Evolutionary conservation across 1,140 invertebrate genomes (phyloP).

Genomic region (Contarinia nasturtii): DNA sequence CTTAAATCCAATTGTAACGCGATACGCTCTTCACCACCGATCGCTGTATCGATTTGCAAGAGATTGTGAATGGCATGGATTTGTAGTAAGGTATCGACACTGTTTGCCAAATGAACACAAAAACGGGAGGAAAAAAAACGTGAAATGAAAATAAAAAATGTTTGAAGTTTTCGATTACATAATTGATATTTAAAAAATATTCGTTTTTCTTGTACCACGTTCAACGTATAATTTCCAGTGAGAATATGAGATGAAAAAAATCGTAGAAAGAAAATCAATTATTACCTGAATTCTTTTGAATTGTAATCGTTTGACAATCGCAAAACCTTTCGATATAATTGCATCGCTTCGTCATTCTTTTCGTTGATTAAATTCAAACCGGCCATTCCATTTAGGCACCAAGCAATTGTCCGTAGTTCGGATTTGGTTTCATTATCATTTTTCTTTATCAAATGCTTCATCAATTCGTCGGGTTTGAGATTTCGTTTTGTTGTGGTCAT

Average conservation of each 20-base stretch:
- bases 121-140: too few relatives aligned
- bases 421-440: conserved; percentile 44
- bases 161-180: too few relatives aligned
- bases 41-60: conserved; percentile 21
- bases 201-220: too few relatives aligned
- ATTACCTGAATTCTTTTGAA: too few relatives aligned
- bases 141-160: too few relatives aligned
- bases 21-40: too few relatives aligned
- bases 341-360: conserved; percentile 32
- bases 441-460: conserved; percentile 42
- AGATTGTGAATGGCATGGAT: conserved; percentile 54
- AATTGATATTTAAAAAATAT: too few relatives aligned
- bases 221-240: too few relatives aligned
- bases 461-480: conserved; percentile 36
- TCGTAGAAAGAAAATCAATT: too few relatives aligned
- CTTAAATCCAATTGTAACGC: too few relatives aligned
- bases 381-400: conserved; percentile 41
- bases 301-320: conserved; percentile 25
- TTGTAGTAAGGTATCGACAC: conserved; percentile 29
- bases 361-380: conserved; percentile 37
- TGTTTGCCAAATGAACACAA: too few relatives aligned
- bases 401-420: conserved; percentile 37
- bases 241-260: too few relatives aligned
- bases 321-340: conserved; percentile 39
- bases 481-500: conserved; percentile 9